Evolutionary conservation across 2,797 vertebrate genomes (phyloP).

Genomic region (Cichlasoma orientale): DNA sequence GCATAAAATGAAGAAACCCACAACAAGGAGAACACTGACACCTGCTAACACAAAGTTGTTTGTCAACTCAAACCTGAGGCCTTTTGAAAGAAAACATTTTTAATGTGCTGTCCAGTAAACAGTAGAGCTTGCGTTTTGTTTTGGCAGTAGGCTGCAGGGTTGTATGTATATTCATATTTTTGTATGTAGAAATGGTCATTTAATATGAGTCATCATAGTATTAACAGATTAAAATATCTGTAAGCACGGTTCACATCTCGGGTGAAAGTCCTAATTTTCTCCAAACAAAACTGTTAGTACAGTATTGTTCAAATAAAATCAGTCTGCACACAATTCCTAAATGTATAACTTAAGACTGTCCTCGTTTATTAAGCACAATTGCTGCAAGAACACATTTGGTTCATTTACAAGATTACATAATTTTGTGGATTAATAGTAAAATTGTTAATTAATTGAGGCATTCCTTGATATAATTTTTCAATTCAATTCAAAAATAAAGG

Average conservation of each 20-base stretch:
- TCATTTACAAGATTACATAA: constrained; percentile 26
- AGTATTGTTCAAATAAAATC: constrained; percentile 20
- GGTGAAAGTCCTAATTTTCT: not conserved
- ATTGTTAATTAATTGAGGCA: constrained; percentile 18
- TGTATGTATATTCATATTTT: not conserved
- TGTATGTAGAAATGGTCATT: not conserved
- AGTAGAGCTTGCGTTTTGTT: not conserved
- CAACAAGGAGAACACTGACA: constrained; percentile 84
- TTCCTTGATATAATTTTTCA: constrained; percentile 12
- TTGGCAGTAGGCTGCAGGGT: not conserved
- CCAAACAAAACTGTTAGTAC: constrained; percentile 4
- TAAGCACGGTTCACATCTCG: not conserved
- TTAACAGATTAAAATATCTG: not conserved
- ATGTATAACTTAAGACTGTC: constrained; percentile 6
- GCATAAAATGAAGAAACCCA: constrained; percentile 92
- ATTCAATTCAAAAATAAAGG: constrained; percentile 56
- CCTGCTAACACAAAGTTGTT: constrained; percentile 82
- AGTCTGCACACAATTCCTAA: constrained; percentile 23
- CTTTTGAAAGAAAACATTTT: constrained; percentile 12
- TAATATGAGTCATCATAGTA: not conserved
- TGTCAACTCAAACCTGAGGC: constrained; percentile 76
- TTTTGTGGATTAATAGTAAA: constrained; percentile 23
- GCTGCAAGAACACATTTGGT: constrained; percentile 27
- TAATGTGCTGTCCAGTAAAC: not conserved
- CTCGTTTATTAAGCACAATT: constrained; percentile 17